Percentiles rank a stretch among this genome's conserved stretches.
Evolutionary conservation across 2,797 vertebrate genomes (phyloP).

Genomic region (Sebastolobus altivelis): DNA sequence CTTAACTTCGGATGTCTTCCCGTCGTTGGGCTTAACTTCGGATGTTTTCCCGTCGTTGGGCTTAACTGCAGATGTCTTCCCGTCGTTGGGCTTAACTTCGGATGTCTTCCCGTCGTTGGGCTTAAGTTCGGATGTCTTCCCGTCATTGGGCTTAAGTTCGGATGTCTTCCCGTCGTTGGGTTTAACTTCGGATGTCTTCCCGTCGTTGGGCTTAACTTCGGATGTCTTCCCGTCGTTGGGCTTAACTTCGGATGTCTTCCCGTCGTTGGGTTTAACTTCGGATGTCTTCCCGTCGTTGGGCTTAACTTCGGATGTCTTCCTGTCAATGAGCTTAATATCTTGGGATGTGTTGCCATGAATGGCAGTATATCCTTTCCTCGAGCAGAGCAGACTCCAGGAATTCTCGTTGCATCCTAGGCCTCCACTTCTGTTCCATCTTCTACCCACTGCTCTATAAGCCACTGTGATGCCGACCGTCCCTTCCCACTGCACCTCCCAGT

Average conservation of each 20-base stretch:
- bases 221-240: neutral
- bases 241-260: neutral
- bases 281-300: neutral
- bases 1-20: too few species aligned
- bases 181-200: too few species aligned
- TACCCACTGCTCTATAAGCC: conserved; percentile 5
- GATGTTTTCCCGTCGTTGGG: neutral
- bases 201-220: too few species aligned
- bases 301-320: neutral
- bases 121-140: too few species aligned
- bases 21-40: neutral
- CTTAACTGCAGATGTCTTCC: too few species aligned
- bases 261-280: neutral
- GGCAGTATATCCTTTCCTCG: rapidly evolving
- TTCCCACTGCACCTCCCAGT: conserved; percentile 66
- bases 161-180: too few species aligned
- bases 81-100: too few species aligned
- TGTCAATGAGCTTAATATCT: rapidly evolving
- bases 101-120: too few species aligned
- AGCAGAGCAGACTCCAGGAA: conserved; percentile 56
- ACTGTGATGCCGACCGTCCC: conserved; percentile 26
- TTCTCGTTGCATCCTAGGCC: conserved; percentile 50
- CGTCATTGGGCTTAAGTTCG: too few species aligned
- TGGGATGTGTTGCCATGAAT: neutral
- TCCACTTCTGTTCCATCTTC: neutral